A percentile compares a stretch with the other conserved stretches of the same genome.
Evolutionary conservation across 2,888 invertebrate species (phyloP).

Genomic region (Noctua fimbriata): DNA sequence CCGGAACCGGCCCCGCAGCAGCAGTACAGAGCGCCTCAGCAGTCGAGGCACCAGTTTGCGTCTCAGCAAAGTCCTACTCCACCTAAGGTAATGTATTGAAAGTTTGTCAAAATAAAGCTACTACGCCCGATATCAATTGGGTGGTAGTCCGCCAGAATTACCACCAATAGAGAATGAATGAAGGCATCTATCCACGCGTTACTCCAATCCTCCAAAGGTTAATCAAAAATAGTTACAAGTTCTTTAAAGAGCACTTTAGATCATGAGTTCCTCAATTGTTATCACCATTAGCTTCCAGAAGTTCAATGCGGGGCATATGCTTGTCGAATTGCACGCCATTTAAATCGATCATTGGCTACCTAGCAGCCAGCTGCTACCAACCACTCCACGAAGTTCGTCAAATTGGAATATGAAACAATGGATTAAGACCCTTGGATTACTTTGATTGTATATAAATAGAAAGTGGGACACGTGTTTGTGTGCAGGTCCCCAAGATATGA

Average conservation of each 20-base stretch:
- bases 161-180: not conserved
- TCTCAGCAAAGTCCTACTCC: slow-evolving; percentile 77
- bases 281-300: not conserved
- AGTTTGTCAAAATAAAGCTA: not conserved
- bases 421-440: not conserved
- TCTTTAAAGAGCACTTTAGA: not conserved
- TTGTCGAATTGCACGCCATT: not conserved
- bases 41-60: slow-evolving; percentile 73
- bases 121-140: not conserved
- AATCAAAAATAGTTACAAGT: not conserved
- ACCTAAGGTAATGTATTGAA: slow-evolving; percentile 76
- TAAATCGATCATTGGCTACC: not conserved
- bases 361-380: not conserved
- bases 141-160: not conserved
- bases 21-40: slow-evolving; percentile 71
- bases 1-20: slow-evolving; percentile 71
- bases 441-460: not conserved
- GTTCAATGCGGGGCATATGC: not conserved
- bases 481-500: not conserved
- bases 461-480: not conserved
- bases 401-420: not conserved
- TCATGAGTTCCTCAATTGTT: not conserved
- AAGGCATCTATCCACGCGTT: not conserved
- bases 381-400: not conserved
- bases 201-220: not conserved